Evolutionary conservation across 2,113 vertebrate genomes (phyloP).

Genomic region (Plecturocebus donacophilus): DNA sequence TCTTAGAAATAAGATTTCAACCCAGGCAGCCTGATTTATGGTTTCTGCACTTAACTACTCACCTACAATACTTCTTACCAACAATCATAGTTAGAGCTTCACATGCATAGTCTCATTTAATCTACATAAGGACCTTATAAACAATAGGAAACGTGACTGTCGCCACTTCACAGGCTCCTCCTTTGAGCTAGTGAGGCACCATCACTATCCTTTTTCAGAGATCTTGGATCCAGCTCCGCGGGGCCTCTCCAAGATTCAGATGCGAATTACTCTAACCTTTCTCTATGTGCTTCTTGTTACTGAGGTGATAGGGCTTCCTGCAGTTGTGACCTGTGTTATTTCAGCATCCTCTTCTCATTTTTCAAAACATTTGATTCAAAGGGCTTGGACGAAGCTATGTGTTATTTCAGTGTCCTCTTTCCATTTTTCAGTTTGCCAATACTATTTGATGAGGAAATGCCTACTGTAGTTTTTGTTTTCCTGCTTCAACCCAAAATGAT

Average conservation of each 20-base stretch:
- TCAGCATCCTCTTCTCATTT: neutral
- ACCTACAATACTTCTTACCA: neutral
- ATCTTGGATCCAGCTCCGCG: neutral
- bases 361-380: neutral
- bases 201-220: neutral
- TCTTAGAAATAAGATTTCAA: neutral
- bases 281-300: neutral
- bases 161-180: neutral
- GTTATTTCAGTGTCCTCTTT: neutral
- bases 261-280: neutral
- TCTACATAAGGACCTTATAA: neutral
- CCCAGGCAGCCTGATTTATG: neutral
- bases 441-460: neutral
- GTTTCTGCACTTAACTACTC: neutral
- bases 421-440: neutral
- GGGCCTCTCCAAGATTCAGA: neutral
- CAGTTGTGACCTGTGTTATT: neutral
- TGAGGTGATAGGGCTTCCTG: neutral
- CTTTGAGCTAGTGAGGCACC: neutral
- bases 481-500: neutral
- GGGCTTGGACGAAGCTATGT: neutral
- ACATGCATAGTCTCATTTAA: neutral
- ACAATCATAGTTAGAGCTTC: neutral
- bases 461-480: neutral
- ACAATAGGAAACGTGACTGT: neutral